phyloP scores from a whole-genome alignment of 2,888 invertebrate species.

The Spodoptera littoralis region DNA sequence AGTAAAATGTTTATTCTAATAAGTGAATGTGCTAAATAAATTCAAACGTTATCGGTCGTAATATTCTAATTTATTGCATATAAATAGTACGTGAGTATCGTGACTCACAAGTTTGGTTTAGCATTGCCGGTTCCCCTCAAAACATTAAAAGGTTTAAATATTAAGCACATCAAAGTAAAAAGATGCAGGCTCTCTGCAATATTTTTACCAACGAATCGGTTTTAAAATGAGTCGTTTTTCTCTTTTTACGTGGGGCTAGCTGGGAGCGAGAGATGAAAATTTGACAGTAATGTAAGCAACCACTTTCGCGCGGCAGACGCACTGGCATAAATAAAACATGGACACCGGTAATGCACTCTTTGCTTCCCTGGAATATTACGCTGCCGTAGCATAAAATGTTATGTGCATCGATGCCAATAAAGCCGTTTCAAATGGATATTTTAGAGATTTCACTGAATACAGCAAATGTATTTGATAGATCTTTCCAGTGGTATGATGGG shows the following conservation, averaged over 20 bases:
- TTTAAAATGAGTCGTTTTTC: conserved; percentile 59
- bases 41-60: conserved; percentile 24
- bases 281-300: conserved; percentile 79
- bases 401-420: conserved; percentile 40
- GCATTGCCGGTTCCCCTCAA: neutral
- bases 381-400: conserved; percentile 53
- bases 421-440: conserved; percentile 38
- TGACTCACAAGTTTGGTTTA: conserved; percentile 30
- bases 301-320: conserved; percentile 72
- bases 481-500: conserved; percentile 33
- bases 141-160: conserved; percentile 31
- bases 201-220: conserved; percentile 53
- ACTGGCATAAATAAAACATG: conserved; percentile 65
- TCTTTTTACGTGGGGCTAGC: conserved; percentile 49
- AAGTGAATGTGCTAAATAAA: conserved; percentile 43
- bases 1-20: conserved; percentile 29
- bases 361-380: conserved; percentile 59
- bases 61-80: conserved; percentile 37
- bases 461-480: conserved; percentile 33
- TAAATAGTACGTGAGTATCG: conserved; percentile 23
- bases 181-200: conserved; percentile 29
- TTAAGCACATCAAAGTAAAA: conserved; percentile 47
- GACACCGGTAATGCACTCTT: conserved; percentile 81
- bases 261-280: conserved; percentile 67
- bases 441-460: conserved; percentile 32